phyloP scores from a whole-genome alignment of 2,888 invertebrate species.

The Meganola albula region DNA sequence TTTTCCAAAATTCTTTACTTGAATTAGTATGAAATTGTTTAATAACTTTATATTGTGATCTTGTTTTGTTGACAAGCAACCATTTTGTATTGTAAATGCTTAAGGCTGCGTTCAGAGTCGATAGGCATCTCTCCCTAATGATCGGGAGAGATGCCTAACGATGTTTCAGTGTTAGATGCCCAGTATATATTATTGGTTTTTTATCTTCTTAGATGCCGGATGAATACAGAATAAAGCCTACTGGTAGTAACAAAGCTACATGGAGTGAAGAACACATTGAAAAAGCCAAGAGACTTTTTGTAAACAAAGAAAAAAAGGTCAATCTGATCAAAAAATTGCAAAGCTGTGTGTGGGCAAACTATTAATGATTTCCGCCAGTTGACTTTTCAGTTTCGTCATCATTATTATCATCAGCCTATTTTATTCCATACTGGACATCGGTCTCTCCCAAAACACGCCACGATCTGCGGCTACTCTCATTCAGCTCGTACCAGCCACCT shows the following conservation, averaged over 20 bases:
- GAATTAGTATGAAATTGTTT: not conserved
- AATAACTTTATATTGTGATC: not conserved
- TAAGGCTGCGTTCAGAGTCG: not conserved
- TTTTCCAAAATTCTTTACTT: not conserved
- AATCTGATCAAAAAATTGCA: constrained; percentile 2
- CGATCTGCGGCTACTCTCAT: no score
- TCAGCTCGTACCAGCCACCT: no score
- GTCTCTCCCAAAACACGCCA: no score
- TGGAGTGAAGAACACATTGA: constrained; percentile 4
- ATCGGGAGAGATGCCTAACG: not conserved
- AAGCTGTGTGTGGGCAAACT: not conserved
- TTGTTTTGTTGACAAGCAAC: not conserved
- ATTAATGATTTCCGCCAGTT: constrained; percentile 5
- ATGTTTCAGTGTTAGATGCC: not conserved
- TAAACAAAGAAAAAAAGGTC: constrained; percentile 2
- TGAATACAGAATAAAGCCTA: constrained; percentile 5
- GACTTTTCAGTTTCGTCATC: not conserved
- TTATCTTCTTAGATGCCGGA: constrained; percentile 5
- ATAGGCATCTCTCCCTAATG: not conserved
- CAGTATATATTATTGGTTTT: not conserved
- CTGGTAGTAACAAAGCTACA: constrained; percentile 1
- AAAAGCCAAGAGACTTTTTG: constrained; percentile 2
- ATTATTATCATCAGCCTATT: no score
- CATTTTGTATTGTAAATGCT: not conserved
- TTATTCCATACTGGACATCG: no score